Percentiles rank a stretch among this genome's conserved stretches.
Evolutionary conservation across 2,888 invertebrate genomes (phyloP).

Genomic region (Strigamia crassipes): DNA sequence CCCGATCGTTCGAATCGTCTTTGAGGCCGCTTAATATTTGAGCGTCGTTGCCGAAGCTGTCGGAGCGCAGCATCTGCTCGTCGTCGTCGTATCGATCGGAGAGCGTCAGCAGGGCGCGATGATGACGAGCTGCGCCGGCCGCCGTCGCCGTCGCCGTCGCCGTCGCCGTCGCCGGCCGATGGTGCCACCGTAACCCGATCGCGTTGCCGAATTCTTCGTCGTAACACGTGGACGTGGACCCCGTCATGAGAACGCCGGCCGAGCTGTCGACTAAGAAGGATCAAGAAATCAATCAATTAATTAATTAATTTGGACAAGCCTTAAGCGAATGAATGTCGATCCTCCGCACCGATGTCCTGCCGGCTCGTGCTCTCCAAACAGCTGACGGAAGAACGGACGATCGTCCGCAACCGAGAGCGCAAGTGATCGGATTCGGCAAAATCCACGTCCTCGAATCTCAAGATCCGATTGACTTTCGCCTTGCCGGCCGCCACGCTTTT

Average conservation of each 20-base stretch:
- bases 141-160: background rate
- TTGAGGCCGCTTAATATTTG: conserved; percentile 64
- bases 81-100: background rate
- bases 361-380: conserved; percentile 53
- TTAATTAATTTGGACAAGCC: too few relatives aligned
- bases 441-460: conserved; percentile 57
- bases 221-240: conserved; percentile 53
- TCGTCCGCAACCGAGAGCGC: conserved; percentile 67
- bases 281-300: too few relatives aligned
- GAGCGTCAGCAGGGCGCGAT: background rate
- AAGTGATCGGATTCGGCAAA: conserved; percentile 66
- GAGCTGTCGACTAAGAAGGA: conserved; percentile 61
- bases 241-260: conserved; percentile 65
- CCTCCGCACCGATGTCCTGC: background rate
- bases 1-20: background rate
- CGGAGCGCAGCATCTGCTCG: conserved; percentile 61
- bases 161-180: conserved; percentile 23
- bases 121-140: background rate
- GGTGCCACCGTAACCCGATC: background rate
- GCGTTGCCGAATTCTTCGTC: conserved; percentile 50
- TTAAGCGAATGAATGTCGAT: background rate
- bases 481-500: background rate
- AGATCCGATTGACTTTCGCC: conserved; percentile 27
- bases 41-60: conserved; percentile 80
- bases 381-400: conserved; percentile 65